phyloP scores from a whole-genome alignment of 2,888 invertebrate genomes.

The Norana najaformis region DNA sequence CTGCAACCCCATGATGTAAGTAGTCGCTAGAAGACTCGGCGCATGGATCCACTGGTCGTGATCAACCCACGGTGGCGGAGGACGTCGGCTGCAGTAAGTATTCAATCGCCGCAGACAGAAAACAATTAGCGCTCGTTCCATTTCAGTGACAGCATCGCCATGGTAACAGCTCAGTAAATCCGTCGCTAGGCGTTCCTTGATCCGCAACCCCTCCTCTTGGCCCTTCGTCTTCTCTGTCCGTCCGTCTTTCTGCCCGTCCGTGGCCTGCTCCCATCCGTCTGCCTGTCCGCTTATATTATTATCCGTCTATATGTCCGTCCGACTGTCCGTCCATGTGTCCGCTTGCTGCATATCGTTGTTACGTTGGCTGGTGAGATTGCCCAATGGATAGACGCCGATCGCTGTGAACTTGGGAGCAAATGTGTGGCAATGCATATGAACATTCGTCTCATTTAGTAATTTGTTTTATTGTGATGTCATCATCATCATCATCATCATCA shows the following conservation, averaged over 20 bases:
- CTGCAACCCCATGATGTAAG: background rate
- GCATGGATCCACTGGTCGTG: background rate
- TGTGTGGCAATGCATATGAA: background rate
- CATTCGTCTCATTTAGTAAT: too few relatives aligned
- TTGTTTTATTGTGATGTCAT: background rate
- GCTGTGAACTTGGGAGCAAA: background rate
- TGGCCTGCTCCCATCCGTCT: background rate
- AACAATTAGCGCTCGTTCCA: background rate
- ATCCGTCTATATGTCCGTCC: background rate
- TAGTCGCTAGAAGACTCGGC: background rate
- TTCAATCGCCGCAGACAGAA: background rate
- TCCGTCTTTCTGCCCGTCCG: background rate
- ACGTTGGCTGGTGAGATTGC: too few relatives aligned
- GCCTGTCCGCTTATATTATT: background rate
- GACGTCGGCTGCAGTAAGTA: background rate
- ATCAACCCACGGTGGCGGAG: background rate
- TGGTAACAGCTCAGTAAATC: too few relatives aligned
- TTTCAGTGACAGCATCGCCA: background rate
- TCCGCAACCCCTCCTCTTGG: background rate
- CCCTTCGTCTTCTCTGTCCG: background rate
- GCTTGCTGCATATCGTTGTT: background rate
- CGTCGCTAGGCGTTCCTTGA: background rate
- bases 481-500: constrained; percentile 18
- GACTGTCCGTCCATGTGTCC: background rate
- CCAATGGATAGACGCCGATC: background rate